Conservation (phyloP, 2,113 vertebrate species). For the Pangasianodon hypophthalmus region DNA sequence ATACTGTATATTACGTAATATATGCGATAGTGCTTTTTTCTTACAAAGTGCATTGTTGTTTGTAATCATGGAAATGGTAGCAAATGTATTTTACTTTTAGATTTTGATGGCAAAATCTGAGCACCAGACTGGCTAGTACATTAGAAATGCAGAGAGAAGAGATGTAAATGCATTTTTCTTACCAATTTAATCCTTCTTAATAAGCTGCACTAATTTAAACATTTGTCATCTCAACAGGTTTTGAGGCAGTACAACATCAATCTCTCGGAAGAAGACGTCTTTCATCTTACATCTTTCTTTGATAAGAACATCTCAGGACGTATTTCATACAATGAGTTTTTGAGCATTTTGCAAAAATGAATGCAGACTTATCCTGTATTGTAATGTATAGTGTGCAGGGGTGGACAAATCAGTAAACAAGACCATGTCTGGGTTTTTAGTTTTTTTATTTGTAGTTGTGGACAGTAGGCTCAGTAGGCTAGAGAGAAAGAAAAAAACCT, state of each 20-base stretch:
- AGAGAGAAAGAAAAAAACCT: not conserved
- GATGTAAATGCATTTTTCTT: not conserved
- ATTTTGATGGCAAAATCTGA: not conserved
- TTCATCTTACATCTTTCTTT: conserved; percentile 74
- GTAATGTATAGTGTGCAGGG: not conserved
- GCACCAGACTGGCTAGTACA: not conserved
- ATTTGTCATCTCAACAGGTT: conserved; percentile 65
- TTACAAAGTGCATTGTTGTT: not conserved
- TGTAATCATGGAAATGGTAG: too few relatives aligned
- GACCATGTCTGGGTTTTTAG: not conserved
- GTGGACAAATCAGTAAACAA: not conserved
- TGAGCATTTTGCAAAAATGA: conserved; percentile 75
- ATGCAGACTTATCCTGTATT: not conserved
- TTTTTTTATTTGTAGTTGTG: not conserved
- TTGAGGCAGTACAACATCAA: conserved; percentile 66
- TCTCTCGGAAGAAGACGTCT: conserved; percentile 75
- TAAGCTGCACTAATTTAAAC: not conserved
- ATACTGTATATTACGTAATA: not conserved
- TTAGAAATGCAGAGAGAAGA: not conserved
- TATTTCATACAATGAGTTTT: conserved; percentile 78
- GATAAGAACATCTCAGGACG: conserved; percentile 74
- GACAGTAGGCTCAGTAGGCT: not conserved
- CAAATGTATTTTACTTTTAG: conserved; percentile 5
- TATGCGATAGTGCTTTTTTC: not conserved
- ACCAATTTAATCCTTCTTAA: not conserved